phyloP scores from a whole-genome alignment of 2,888 invertebrate species.

The Steromphala cineraria region DNA sequence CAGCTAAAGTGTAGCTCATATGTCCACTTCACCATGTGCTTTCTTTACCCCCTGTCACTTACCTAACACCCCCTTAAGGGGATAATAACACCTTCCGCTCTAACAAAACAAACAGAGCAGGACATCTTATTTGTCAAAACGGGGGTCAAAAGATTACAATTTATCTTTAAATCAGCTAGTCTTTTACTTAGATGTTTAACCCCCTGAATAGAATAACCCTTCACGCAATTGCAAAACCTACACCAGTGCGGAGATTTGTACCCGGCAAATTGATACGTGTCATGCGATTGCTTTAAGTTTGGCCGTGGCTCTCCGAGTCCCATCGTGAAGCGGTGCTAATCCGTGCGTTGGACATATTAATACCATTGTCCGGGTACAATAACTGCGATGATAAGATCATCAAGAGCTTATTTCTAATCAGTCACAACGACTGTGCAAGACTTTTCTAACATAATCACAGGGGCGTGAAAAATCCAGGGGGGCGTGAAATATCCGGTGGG shows the following conservation, averaged over 20 bases:
- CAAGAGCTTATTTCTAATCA: not conserved
- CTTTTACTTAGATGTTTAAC: slow-evolving; percentile 10
- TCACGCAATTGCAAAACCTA: not conserved
- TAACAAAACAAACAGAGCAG: not conserved
- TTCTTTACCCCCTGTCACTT: slow-evolving; percentile 13
- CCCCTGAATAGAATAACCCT: not conserved
- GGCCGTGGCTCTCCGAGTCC: not conserved
- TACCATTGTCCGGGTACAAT: slow-evolving; percentile 3
- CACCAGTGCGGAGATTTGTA: not conserved
- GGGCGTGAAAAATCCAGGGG: not conserved
- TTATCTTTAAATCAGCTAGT: not conserved
- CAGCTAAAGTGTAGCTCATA: not conserved
- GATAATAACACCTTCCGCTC: not conserved
- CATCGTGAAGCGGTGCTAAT: not conserved
- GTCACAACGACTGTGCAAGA: not conserved
- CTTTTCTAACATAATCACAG: not conserved
- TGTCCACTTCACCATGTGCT: not conserved
- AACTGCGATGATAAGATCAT: not conserved
- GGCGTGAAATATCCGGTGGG: not conserved
- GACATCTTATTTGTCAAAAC: not conserved
- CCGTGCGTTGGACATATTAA: slow-evolving; percentile 8
- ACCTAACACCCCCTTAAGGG: not conserved
- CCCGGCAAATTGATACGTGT: not conserved
- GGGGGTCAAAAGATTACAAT: slow-evolving; percentile 5
- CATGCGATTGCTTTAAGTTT: not conserved